A percentile compares a stretch with the other conserved stretches of the same genome.
Conservation (phyloP, 1,140 invertebrate genomes). For the Aphidius gifuensis region DNA sequence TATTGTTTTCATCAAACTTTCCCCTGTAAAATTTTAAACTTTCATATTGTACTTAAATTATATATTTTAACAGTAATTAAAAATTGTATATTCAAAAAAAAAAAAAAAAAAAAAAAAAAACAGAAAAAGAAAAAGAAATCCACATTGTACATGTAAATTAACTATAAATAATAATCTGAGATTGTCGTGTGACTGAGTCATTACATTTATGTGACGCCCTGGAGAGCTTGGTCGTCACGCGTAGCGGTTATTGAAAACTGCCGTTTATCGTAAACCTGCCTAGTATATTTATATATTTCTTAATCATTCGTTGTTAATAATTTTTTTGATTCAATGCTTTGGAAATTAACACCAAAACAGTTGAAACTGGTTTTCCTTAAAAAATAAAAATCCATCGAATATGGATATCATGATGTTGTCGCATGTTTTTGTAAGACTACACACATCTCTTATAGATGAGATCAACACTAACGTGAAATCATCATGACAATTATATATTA, state of each 20-base stretch:
- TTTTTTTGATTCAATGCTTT: conserved; percentile 13
- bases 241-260: conserved; percentile 23
- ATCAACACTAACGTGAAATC: too few species aligned
- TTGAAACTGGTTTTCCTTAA: conserved; percentile 14
- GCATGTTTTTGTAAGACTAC: too few species aligned
- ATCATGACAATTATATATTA: too few species aligned
- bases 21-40: too few species aligned
- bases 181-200: conserved; percentile 13
- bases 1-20: too few species aligned
- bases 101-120: too few species aligned
- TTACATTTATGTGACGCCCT: conserved; percentile 17
- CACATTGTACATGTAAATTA: conserved; percentile 2
- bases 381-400: background rate
- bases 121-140: too few species aligned
- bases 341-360: conserved; percentile 18
- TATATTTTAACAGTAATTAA: too few species aligned
- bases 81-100: too few species aligned
- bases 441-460: too few species aligned
- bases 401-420: too few species aligned
- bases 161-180: conserved; percentile 18
- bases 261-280: conserved; percentile 16
- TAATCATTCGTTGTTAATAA: conserved; percentile 3
- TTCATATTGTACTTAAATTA: too few species aligned
- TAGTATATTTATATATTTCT: background rate
- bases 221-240: conserved; percentile 15